Base-by-base conservation (phyloP, 2,797 vertebrate genomes). In the Microctenopoma lineatum region DNA sequence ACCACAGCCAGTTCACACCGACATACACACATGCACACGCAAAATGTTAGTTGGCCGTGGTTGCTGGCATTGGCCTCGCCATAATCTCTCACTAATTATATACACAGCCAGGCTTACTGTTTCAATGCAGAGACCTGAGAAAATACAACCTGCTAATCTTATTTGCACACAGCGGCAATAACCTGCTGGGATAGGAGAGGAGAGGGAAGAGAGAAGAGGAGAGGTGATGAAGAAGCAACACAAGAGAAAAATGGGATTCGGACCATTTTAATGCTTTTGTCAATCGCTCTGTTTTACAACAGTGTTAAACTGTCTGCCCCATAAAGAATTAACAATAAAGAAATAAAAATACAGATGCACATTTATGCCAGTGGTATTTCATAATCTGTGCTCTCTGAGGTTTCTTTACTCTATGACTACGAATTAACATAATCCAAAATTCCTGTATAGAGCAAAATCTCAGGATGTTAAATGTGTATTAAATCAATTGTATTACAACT, bases 81-180 rank as follows among this genome's bases (percentile, higher is more conserved):
- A 85, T 91, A 92, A 92, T 92, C 91, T 91, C 87, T 78, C 85
- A 84, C 88, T 92, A 92, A 92, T 92, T 90, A 92, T 91, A 92
- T 85, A 90, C 90, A 92, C 89, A 91, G 91, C 81, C 83, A 85
- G 86, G 90, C 87, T 88, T 90, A 87, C 87, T 83, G 87, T 90
- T 91, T 90, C 80, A 87, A 76, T 83, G 89, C 84, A 79, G 86
- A 90, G 87, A 91, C 87, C 87, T 92, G 87, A 89, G 87, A 88
- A 90, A 90, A 94, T 90, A 90, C 87, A 89, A 85, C 80, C 84
- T 81, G 84, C 90, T 93, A 93, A 94, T 93, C 91, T 91, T 92
- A 88, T 92, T 92, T 93, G 81, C 88, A 90, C 92, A 93, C 83
- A 80, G 73, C 36, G 21, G 65, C 84, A 87, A 86, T 87, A 86